Conservation (phyloP, 1,140 invertebrate genomes). For the Bombus pyrosoma region DNA sequence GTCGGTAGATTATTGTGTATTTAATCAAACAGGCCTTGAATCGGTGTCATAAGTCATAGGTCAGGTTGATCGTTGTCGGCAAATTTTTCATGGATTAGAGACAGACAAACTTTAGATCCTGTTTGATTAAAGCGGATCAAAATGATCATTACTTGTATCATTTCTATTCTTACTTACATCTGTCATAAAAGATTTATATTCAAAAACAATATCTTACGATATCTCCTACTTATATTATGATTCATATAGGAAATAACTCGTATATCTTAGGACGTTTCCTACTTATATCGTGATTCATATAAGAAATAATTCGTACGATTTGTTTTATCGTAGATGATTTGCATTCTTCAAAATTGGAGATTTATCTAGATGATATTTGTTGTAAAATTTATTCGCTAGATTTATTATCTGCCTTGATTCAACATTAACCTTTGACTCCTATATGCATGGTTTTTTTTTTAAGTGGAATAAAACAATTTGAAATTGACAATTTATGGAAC, state of each 20-base stretch:
- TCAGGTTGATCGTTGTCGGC: neutral
- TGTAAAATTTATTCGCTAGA: too few species aligned
- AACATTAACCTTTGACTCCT: too few species aligned
- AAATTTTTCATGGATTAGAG: constrained; percentile 1
- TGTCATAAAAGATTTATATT: constrained; percentile 29
- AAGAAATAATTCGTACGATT: neutral
- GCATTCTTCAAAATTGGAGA: too few species aligned
- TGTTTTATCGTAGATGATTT: neutral
- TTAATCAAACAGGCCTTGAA: neutral
- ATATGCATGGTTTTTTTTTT: too few species aligned
- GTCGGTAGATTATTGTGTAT: neutral
- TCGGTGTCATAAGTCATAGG: neutral
- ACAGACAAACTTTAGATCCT: neutral
- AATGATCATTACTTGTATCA: constrained; percentile 22
- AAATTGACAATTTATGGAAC: neutral
- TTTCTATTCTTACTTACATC: constrained; percentile 33
- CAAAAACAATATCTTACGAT: neutral
- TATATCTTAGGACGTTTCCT: neutral
- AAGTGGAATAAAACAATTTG: neutral
- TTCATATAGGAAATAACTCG: neutral
- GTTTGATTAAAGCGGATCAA: constrained; percentile 37
- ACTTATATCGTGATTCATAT: neutral
- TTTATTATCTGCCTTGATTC: too few species aligned
- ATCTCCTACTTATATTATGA: neutral
- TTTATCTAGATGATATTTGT: too few species aligned